Evolutionary conservation across 1,140 invertebrate genomes (phyloP), one percentile per base, ranked within the genome.

Genomic region (Yoshiicerus persimilis): DNA sequence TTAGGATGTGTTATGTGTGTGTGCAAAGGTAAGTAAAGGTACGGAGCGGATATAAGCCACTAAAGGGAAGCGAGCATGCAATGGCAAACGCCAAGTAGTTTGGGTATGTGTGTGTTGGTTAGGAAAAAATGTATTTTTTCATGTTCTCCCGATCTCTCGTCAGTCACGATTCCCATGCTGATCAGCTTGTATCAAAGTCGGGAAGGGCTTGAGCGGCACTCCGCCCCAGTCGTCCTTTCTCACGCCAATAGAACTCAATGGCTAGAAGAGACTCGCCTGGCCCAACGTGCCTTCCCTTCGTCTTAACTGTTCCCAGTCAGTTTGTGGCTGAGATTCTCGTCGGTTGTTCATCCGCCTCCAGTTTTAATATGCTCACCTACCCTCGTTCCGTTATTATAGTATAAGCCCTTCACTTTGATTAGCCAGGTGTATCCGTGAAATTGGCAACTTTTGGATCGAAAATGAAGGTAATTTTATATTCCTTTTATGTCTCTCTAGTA

Each of bases 91-190:
- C 8, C n/a, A 56, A 5, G 47, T 56, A 56, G 23, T 23, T 25
- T 4, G 3, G 10, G 6, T 66, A 25, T 66, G 30, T 77, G 32
- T 80, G 75, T 38, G n/a, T 36, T 32, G 20, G 13, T 32, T 20
- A 32, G 41, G 66, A 80, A 80, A 77, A 80, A 80, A 10, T 3
- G 75, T 77, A 80, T 80, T 80, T 80, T 80, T 80, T 80, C 75
- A 80, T 80, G 27, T 80, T 16, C 32, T 80, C 75, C 75, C 75
- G 75, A 80, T 80, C 75, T 80, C 75, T 80, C 75, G 75, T 80
- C 75, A 80, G 75, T 80, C 75, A 80, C 75, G 75, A 80, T 80
- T 80, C 75, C 75, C 75, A 80, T 80, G 75, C 75, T 80, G 75
- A 80, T 80, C 75, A 80, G 75, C 30, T 80, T 80, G 32, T 80